Conservation (phyloP, 2,797 vertebrate genomes). For the Alauda arvensis region DNA sequence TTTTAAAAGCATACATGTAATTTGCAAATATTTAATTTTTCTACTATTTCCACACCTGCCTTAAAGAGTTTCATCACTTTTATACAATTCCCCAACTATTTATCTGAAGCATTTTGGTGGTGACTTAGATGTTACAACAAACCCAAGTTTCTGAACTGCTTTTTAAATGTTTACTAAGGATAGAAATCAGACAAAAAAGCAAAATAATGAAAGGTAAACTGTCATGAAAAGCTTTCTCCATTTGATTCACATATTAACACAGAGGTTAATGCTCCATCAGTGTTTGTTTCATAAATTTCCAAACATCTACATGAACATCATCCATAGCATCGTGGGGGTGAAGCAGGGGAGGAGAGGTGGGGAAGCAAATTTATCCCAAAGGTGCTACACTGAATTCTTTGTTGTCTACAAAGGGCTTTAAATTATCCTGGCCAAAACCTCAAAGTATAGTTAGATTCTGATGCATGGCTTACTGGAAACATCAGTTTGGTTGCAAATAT, state of each 20-base stretch:
- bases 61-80: not conserved
- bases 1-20: not conserved
- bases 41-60: not conserved
- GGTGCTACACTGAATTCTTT: not conserved
- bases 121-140: not conserved
- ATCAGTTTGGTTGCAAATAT: not conserved
- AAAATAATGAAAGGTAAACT: not conserved
- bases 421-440: not conserved
- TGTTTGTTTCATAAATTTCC: not conserved
- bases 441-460: not conserved
- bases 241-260: not conserved
- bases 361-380: not conserved
- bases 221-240: not conserved
- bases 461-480: not conserved
- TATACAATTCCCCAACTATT: not conserved
- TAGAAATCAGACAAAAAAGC: not conserved
- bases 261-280: not conserved
- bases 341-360: rapidly evolving
- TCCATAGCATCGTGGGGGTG: rapidly evolving
- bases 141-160: not conserved
- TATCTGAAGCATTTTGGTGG: not conserved
- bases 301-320: not conserved
- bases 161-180: not conserved
- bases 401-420: not conserved
- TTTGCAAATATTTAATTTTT: not conserved